A percentile compares a stretch with the other conserved stretches of the same genome.
These are phyloP conservation scores for Drosophila recens DNA, from an alignment of 2,888 invertebrate genomes.

Conservation along the genomic window DNA sequence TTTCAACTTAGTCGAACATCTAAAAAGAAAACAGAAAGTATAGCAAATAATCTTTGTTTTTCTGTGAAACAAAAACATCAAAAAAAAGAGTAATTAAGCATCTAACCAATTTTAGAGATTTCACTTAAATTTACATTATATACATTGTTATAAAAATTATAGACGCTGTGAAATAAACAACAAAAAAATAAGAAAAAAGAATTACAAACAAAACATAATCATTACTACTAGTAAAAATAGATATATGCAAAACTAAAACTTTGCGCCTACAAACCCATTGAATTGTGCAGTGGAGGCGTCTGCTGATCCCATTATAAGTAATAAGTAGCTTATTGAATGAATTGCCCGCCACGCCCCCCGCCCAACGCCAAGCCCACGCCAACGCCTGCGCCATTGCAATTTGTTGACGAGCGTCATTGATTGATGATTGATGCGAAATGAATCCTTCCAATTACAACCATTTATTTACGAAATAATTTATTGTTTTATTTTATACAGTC, in stretches of 20 bases:
- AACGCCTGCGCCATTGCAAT: slow-evolving; percentile 40
- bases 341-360: slow-evolving; percentile 7
- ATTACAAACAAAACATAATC: slow-evolving; percentile 53
- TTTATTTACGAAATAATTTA: slow-evolving; percentile 49
- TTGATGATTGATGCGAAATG: slow-evolving; percentile 5
- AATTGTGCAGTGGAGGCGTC: slow-evolving; percentile 56
- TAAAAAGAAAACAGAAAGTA: not conserved
- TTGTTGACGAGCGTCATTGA: slow-evolving; percentile 41
- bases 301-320: slow-evolving; percentile 26
- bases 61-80: slow-evolving; percentile 26
- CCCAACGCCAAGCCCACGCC: not conserved
- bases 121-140: slow-evolving; percentile 63
- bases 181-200: slow-evolving; percentile 10
- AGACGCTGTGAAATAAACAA: slow-evolving; percentile 78
- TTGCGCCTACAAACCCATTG: slow-evolving; percentile 57
- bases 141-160: slow-evolving; percentile 71
- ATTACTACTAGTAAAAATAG: slow-evolving; percentile 45
- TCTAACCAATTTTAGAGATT: slow-evolving; percentile 50
- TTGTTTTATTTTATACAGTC: slow-evolving; percentile 77
- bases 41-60: slow-evolving; percentile 35
- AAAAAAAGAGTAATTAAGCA: slow-evolving; percentile 48
- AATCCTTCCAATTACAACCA: slow-evolving; percentile 23
- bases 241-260: slow-evolving; percentile 68
- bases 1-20: slow-evolving; percentile 27
- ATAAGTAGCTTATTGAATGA: slow-evolving; percentile 22